Percentiles rank a stretch among this genome's conserved stretches.
These are phyloP conservation scores for Melanotaenia pygmaea DNA, from an alignment of 2,797 vertebrate genomes.

Conservation along the genomic window DNA sequence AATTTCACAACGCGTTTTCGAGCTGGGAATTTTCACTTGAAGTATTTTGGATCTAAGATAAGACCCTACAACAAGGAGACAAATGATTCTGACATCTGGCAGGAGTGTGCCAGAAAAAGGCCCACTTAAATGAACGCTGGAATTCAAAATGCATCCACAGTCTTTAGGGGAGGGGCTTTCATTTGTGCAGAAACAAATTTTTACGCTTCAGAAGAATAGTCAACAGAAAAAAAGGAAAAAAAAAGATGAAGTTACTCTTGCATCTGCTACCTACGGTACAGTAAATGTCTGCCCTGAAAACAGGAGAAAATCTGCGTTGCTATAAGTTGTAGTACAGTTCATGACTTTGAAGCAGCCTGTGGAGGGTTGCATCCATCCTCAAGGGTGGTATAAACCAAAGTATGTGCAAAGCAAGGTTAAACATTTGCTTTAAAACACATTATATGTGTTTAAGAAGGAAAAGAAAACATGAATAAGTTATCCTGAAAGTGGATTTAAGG, in stretches of 20 bases:
- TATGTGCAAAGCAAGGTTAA: neutral
- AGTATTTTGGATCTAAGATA: conserved; percentile 72
- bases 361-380: conserved; percentile 12
- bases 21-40: conserved; percentile 62
- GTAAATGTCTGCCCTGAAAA: conserved; percentile 27
- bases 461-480: no score
- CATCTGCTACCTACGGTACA: conserved; percentile 1
- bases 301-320: conserved; percentile 2
- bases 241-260: conserved; percentile 18
- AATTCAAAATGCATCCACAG: conserved; percentile 30
- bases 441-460: neutral
- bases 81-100: conserved; percentile 56
- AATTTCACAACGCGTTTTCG: conserved; percentile 64
- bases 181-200: conserved; percentile 35
- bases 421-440: neutral
- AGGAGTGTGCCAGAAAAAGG: conserved; percentile 39
- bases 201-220: conserved; percentile 50
- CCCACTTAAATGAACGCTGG: conserved; percentile 34
- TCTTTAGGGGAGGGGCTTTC: conserved; percentile 9
- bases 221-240: conserved; percentile 10
- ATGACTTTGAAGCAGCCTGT: conserved; percentile 21
- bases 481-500: no score
- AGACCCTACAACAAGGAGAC: conserved; percentile 55
- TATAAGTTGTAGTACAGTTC: neutral
- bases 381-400: conserved; percentile 13